Percentiles rank a stretch among this genome's conserved stretches.
Evolutionary conservation across 2,888 invertebrate species (phyloP).

Genomic region (Gortyna flavago): DNA sequence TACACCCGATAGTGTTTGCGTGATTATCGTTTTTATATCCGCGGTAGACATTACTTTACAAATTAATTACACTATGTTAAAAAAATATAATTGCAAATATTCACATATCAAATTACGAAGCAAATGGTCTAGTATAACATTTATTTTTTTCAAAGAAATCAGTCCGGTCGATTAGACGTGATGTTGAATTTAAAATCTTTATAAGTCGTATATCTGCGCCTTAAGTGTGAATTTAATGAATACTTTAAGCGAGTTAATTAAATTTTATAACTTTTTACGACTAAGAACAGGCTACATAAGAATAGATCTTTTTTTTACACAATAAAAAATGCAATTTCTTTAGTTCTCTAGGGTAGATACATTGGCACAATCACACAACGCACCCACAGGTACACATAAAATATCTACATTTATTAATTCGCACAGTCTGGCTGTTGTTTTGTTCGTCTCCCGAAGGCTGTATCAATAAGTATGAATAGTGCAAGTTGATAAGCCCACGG

Average conservation of each 20-base stretch:
- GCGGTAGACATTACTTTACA: too few relatives aligned
- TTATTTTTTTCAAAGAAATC: too few relatives aligned
- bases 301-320: not conserved
- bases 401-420: constrained; percentile 38
- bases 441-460: constrained; percentile 41
- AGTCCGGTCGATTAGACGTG: too few relatives aligned
- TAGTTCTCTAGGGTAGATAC: constrained; percentile 13
- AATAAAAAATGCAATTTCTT: constrained; percentile 29
- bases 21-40: too few relatives aligned
- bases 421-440: constrained; percentile 33
- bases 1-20: too few relatives aligned
- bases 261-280: constrained; percentile 21
- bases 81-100: too few relatives aligned
- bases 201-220: too few relatives aligned
- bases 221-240: constrained; percentile 1
- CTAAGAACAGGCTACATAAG: constrained; percentile 7
- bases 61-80: too few relatives aligned
- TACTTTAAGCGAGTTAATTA: constrained; percentile 25
- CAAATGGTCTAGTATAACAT: too few relatives aligned
- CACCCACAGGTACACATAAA: constrained; percentile 20
- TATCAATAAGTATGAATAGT: constrained; percentile 52
- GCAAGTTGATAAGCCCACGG: constrained; percentile 28
- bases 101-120: too few relatives aligned
- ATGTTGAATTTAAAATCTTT: too few relatives aligned
- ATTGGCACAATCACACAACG: constrained; percentile 19